Conservation (phyloP, 2,113 vertebrate genomes). For the Toxostoma redivivum region DNA sequence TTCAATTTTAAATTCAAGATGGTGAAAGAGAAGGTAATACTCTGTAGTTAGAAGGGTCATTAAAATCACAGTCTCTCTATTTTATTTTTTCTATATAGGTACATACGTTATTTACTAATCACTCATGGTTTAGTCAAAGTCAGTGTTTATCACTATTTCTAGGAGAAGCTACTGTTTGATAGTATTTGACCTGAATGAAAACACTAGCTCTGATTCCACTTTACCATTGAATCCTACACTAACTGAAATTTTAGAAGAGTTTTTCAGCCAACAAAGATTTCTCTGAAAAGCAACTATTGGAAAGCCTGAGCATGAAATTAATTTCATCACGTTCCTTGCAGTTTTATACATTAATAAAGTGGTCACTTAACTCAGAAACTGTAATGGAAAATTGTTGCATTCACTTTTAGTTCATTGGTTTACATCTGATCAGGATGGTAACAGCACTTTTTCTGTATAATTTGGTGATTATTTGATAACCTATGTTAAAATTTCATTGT, state of each 20-base stretch:
- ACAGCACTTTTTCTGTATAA: background rate
- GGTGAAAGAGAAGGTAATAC: background rate
- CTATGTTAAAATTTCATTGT: background rate
- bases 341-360: background rate
- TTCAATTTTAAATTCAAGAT: background rate
- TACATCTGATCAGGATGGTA: background rate
- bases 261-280: background rate
- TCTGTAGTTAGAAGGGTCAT: background rate
- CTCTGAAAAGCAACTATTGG: background rate
- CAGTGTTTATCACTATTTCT: background rate
- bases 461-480: background rate
- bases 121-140: background rate
- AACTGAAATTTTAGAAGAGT: background rate
- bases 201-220: background rate
- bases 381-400: background rate
- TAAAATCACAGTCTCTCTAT: background rate
- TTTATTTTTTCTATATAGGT: background rate
- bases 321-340: background rate
- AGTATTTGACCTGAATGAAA: background rate
- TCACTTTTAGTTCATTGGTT: background rate
- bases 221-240: background rate
- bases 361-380: background rate
- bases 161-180: background rate
- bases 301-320: background rate
- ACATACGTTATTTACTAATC: background rate